Base-by-base conservation (phyloP, 2,888 invertebrate genomes). In the Cyaniris semiargus region DNA sequence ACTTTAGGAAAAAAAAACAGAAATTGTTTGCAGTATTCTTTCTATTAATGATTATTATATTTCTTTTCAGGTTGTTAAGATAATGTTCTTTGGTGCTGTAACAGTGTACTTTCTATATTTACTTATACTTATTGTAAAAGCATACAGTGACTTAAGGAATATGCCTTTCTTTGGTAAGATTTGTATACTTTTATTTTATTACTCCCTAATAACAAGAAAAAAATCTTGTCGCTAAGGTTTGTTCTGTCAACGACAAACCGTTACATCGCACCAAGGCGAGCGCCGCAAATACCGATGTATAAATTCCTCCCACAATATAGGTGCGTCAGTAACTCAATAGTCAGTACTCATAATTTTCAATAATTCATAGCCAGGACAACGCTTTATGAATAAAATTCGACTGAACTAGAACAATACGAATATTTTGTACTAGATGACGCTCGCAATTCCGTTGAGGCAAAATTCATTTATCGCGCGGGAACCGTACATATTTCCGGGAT, bases 111-210 rank as follows among this genome's bases (percentile, higher is more conserved):
- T 98, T 82, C 92, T 98, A 70, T 99, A 98, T 92, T 94, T 99
- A 83, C 88, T 96, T 34, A 95, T 97, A 84, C 94, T 99, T 80
- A 96, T 99, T 82, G 91, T 99, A 79, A 96, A 97, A 86, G 98
- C 99, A 31, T 99, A 98, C 89, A 98, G 97, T 80, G 99, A 99
- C 91, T 94, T 99, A 76, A 95, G 98, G 85, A 97, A 98, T 60
- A 99, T 99, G 99, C 99, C 99, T 80, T 99, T 97, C 93, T 99
- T 99, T 92, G 99, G 99, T 99, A 94, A 96, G 95, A 60, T 60
- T n/a, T n/a, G n/a, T n/a, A n/a, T n/a, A n/a, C n/a, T n/a, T 38
- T 18, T 48, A 5, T 7, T 70, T 3, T 38, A 72, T 5, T 58
- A 21, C 58, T 8, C 27, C 4, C 60, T 10, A n/a, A n/a, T n/a